Percentiles rank a stretch among this genome's conserved stretches.
phyloP scores from a whole-genome alignment of 2,113 vertebrate genomes.

The Urocitellus parryii region DNA sequence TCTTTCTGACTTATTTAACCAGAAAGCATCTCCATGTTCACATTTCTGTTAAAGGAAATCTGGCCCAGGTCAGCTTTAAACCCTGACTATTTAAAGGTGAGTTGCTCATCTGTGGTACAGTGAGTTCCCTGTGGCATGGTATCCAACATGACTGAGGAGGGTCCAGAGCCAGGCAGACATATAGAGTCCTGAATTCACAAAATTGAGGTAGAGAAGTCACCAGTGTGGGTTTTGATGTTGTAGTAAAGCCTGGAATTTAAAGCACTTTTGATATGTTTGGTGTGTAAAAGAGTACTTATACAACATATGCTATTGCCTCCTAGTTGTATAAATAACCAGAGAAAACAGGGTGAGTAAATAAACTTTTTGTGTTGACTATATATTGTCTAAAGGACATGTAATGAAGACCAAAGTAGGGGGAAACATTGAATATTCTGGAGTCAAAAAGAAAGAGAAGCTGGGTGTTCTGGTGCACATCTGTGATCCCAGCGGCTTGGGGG shows the following conservation, averaged over 20 bases:
- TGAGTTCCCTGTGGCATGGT: neutral
- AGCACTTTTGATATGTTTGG: neutral
- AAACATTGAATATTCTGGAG: slow-evolving; percentile 19
- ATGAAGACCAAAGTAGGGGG: neutral
- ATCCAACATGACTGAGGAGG: neutral
- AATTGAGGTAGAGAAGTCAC: neutral
- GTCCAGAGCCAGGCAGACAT: neutral
- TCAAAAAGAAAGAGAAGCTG: neutral
- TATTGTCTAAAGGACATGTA: neutral
- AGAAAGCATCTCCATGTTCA: neutral
- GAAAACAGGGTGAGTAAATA: neutral
- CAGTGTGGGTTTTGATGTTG: neutral
- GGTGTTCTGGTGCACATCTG: too few relatives aligned
- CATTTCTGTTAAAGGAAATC: slow-evolving; percentile 3
- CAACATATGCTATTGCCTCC: neutral
- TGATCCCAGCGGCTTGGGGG: too few relatives aligned
- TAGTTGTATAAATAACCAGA: neutral
- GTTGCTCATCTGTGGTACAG: neutral
- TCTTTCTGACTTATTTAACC: slow-evolving; percentile 32
- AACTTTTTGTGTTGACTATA: neutral
- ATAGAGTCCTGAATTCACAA: neutral
- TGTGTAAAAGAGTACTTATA: neutral
- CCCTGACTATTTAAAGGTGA: neutral
- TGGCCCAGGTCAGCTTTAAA: neutral
- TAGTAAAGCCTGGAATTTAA: slow-evolving; percentile 10